phyloP scores from a whole-genome alignment of 2,888 invertebrate species.

The Matsumyia berberina region DNA sequence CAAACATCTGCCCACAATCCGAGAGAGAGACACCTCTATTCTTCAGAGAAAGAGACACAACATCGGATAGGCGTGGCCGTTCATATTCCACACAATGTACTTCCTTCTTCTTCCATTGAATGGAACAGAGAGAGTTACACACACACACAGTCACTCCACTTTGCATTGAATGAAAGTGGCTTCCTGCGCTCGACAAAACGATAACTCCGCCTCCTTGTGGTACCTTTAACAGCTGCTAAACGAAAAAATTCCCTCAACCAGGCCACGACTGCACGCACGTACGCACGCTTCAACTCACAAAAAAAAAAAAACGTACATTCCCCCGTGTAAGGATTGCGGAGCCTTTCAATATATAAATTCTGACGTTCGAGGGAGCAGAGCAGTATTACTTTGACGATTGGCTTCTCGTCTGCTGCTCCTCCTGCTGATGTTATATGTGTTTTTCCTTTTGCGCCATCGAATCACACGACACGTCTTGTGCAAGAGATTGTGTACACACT shows the following conservation, averaged over 20 bases:
- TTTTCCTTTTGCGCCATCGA: not conserved
- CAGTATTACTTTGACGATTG: slow-evolving; percentile 30
- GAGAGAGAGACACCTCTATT: slow-evolving; percentile 5
- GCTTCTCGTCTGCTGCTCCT: slow-evolving; percentile 4
- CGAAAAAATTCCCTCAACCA: not conserved
- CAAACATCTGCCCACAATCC: slow-evolving; percentile 13
- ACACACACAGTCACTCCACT: not conserved
- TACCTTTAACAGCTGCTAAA: slow-evolving; percentile 44
- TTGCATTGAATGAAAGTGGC: slow-evolving; percentile 6
- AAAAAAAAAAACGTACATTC: slow-evolving; percentile 4
- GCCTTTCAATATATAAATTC: slow-evolving; percentile 3
- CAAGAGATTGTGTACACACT: not conserved
- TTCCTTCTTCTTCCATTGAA: slow-evolving; percentile 34
- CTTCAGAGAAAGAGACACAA: slow-evolving; percentile 8
- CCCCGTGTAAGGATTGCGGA: not conserved
- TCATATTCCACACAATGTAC: slow-evolving; percentile 18
- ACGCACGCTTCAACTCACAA: slow-evolving; percentile 30
- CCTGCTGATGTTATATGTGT: slow-evolving; percentile 12
- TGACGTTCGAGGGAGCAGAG: slow-evolving; percentile 20
- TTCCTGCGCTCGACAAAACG: slow-evolving; percentile 7
- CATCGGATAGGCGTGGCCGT: slow-evolving; percentile 18
- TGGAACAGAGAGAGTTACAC: not conserved
- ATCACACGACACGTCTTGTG: not conserved
- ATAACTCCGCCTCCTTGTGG: slow-evolving; percentile 41
- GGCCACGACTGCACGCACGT: slow-evolving; percentile 26